phyloP scores from a whole-genome alignment of 2,797 vertebrate genomes.

The Pristis pectinata region DNA sequence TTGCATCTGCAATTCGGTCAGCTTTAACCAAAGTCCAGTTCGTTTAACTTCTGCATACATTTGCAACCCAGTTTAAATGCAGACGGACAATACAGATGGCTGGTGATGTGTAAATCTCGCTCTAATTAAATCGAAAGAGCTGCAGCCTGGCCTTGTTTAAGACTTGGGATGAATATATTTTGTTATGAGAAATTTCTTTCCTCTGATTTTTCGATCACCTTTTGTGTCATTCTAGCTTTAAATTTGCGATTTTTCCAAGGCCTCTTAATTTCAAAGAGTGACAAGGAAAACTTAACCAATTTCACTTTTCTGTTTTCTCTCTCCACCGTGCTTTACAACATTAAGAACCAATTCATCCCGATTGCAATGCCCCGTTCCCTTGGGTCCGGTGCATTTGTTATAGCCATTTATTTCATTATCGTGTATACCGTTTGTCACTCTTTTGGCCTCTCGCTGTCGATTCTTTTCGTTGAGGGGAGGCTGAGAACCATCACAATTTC shows the following conservation, averaged over 20 bases:
- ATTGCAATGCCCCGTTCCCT: background rate
- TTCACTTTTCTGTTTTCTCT: background rate
- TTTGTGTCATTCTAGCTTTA: too few species aligned
- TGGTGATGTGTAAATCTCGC: background rate
- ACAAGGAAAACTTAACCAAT: background rate
- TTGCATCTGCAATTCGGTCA: background rate
- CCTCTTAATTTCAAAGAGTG: background rate
- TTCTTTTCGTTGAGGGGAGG: background rate
- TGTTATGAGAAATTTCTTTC: background rate
- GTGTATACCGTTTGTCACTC: background rate
- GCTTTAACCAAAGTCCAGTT: background rate
- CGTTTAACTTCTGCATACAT: background rate
- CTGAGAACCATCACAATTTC: background rate
- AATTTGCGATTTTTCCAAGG: background rate
- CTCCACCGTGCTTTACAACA: background rate
- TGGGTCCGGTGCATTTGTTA: background rate
- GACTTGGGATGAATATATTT: background rate
- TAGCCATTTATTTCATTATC: too few species aligned
- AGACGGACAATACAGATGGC: background rate
- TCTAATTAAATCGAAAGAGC: constrained; percentile 3
- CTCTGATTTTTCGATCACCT: background rate
- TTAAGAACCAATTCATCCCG: background rate
- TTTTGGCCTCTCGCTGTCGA: background rate
- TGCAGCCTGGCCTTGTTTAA: background rate
- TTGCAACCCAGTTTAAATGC: background rate